Evolutionary conservation across 2,797 vertebrate species (phyloP), one percentile per base, ranked within the genome.

Genomic region (Pygocentrus nattereri): DNA sequence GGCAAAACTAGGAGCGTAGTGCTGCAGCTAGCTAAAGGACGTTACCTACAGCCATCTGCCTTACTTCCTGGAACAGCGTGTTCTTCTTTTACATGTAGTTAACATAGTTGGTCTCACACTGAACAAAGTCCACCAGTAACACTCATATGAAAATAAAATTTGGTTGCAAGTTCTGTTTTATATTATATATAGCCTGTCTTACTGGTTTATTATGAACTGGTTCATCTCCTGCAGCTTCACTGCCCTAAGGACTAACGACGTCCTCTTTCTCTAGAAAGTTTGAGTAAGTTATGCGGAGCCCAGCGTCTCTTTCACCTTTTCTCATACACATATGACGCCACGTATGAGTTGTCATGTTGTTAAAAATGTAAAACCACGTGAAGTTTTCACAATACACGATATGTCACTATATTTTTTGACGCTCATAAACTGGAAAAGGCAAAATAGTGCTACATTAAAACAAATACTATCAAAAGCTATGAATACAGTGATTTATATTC

Each of bases 11-110:
- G 19, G 31, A 31, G 34, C 34, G 44, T n/a, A 34, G 73, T n/a
- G 15, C 69, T 71, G 15, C 25, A 72, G 31, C 54, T 41, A 56
- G 70, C 70, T 73, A 34, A 58, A 41, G 2, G 19, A 74, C 71
- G 21, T 23, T 25, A 72, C 49, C 11, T 54, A 54, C 49, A 54
- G 25, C 27, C 50, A 54, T n/a, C 27, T 13, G 2, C 5, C 23
- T 67, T 74, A 87, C 84, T 87, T 85, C 82, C 86, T 85, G 86
- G 80, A 80, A 84, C 82, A 82, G 31, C 18, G 44, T 82, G 82
- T 85, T 34, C 79, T 85, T 34, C 76, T 47, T 30, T 31, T 44
- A 69, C 21, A 21, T 25, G 1, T 7, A 34, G 64, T 27, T 23
- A 13, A 5, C 59, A 3, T 1, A 34, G 25, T 50, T 31, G 56